These are phyloP conservation scores for Paralichthys olivaceus DNA, from an alignment of 2,113 vertebrate species.

Conservation along the genomic window DNA sequence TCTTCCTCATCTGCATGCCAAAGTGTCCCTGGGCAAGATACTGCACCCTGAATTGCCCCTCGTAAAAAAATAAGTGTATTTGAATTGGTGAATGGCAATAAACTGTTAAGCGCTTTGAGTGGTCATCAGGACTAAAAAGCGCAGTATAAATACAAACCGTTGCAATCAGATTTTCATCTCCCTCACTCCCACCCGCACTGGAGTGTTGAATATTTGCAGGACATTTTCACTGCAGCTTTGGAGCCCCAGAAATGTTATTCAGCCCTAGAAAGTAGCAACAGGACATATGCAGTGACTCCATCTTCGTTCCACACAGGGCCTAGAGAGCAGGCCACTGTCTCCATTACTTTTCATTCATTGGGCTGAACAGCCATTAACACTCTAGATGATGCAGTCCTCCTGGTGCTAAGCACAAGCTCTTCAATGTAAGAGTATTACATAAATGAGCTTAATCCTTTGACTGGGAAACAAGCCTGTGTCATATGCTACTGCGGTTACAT, in stretches of 20 bases:
- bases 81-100: too few species aligned
- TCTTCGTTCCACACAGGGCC: not conserved
- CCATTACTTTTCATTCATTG: conserved; percentile 30
- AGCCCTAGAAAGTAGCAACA: too few species aligned
- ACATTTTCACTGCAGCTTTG: not conserved
- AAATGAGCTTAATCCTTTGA: conserved; percentile 78
- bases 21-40: too few species aligned
- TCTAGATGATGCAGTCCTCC: conserved; percentile 33
- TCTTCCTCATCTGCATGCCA: too few species aligned
- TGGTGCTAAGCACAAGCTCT: conserved; percentile 45
- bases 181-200: too few species aligned
- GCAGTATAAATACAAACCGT: too few species aligned
- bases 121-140: too few species aligned
- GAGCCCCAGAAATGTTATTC: too few species aligned
- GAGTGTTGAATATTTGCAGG: not conserved
- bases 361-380: conserved; percentile 47
- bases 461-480: conserved; percentile 67
- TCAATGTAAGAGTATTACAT: conserved; percentile 71
- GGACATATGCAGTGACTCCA: not conserved
- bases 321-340: not conserved
- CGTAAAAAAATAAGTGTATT: too few species aligned
- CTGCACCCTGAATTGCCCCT: too few species aligned
- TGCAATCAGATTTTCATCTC: too few species aligned
- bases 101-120: too few species aligned
- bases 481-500: conserved; percentile 63